Percentiles rank a stretch among this genome's conserved stretches.
phyloP scores from a whole-genome alignment of 2,113 vertebrate genomes.

The Chinchilla lanigera region DNA sequence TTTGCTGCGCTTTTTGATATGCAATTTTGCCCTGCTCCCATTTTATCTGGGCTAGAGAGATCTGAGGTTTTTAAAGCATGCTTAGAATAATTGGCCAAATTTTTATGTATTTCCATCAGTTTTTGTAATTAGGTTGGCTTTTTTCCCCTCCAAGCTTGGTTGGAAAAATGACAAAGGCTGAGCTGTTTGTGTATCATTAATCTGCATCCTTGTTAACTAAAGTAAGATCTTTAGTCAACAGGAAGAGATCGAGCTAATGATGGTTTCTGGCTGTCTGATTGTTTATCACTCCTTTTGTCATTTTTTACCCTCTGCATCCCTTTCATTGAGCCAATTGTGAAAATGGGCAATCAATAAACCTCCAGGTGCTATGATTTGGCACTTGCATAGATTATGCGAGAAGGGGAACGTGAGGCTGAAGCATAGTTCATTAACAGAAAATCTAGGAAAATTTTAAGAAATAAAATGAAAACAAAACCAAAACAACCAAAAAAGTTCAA shows the following conservation, averaged over 20 bases:
- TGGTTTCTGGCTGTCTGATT: conserved; percentile 75
- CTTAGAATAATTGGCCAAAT: conserved; percentile 67
- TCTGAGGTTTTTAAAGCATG: conserved; percentile 44
- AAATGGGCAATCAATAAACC: conserved; percentile 76
- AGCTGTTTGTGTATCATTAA: conserved; percentile 77
- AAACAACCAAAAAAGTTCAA: conserved; percentile 12
- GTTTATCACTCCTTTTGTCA: conserved; percentile 72
- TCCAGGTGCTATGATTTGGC: conserved; percentile 68
- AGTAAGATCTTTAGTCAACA: conserved; percentile 76
- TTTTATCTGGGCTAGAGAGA: conserved; percentile 45
- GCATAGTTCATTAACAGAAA: conserved; percentile 18
- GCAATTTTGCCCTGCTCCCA: neutral
- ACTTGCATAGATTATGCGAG: conserved; percentile 56
- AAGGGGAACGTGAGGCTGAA: neutral
- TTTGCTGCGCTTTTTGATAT: neutral
- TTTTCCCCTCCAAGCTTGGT: conserved; percentile 54
- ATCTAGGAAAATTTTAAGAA: neutral
- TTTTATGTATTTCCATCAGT: conserved; percentile 55
- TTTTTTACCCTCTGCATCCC: conserved; percentile 68
- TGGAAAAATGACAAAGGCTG: conserved; percentile 74
- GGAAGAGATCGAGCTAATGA: conserved; percentile 71
- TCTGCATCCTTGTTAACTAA: conserved; percentile 67
- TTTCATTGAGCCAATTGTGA: conserved; percentile 74
- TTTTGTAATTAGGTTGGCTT: conserved; percentile 70
- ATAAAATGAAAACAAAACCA: neutral